phyloP scores from a whole-genome alignment of 1,140 invertebrate genomes.

The Stegodyphus mimosarum region DNA sequence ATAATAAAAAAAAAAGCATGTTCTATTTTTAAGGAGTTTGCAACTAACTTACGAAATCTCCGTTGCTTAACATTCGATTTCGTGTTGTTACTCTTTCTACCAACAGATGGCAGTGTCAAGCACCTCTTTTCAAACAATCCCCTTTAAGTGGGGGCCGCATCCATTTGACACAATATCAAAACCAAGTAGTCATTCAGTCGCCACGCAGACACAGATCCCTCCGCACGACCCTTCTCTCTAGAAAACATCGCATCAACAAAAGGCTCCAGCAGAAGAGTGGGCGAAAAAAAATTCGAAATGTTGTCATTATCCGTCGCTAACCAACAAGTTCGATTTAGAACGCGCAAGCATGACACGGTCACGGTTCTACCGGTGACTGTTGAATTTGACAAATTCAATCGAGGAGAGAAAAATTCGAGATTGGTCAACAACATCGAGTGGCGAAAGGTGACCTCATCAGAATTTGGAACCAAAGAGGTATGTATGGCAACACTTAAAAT shows the following conservation, averaged over 20 bases:
- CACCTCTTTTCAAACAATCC: background rate
- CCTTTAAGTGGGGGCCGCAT: constrained; percentile 4
- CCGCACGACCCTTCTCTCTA: background rate
- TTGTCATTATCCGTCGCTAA: constrained; percentile 55
- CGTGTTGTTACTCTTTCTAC: background rate
- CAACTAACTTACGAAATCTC: no score
- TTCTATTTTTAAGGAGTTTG: no score
- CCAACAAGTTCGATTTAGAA: constrained; percentile 59
- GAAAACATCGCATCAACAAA: background rate
- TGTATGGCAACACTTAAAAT: constrained; percentile 64
- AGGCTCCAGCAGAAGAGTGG: background rate
- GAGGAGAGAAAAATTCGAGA: constrained; percentile 46
- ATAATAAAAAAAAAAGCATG: no score
- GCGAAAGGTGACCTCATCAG: constrained; percentile 49
- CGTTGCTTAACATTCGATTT: no score
- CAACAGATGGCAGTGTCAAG: constrained; percentile 38
- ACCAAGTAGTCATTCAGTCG: constrained; percentile 9
- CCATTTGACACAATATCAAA: constrained; percentile 17
- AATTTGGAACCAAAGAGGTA: constrained; percentile 65
- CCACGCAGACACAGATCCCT: background rate
- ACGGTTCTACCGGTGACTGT: constrained; percentile 59
- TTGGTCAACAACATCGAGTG: constrained; percentile 54
- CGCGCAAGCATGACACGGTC: constrained; percentile 41
- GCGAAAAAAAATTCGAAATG: constrained; percentile 26
- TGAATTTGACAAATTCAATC: constrained; percentile 57